Conservation (phyloP, 2,888 invertebrate species). For the Nephrotoma flavescens region DNA sequence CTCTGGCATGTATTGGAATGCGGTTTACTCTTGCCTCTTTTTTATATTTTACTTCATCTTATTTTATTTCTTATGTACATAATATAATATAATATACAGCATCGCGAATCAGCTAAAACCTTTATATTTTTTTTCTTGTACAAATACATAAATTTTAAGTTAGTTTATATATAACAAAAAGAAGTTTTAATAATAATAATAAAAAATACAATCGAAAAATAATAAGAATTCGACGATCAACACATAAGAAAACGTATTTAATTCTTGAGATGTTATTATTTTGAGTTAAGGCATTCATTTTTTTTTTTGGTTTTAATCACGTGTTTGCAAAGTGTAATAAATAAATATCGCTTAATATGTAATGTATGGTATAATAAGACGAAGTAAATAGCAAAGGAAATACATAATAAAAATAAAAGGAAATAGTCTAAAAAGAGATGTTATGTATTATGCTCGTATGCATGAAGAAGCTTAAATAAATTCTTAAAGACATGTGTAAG, state of each 20-base stretch:
- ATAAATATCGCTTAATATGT: neutral
- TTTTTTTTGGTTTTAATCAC: neutral
- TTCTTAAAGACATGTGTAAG: neutral
- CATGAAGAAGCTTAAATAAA: neutral
- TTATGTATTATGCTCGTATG: neutral
- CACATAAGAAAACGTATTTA: neutral
- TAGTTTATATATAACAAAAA: neutral
- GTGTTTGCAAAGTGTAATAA: neutral
- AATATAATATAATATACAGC: neutral
- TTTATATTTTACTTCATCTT: neutral
- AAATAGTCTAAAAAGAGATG: neutral
- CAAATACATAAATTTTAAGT: neutral
- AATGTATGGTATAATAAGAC: neutral
- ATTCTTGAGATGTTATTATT: neutral
- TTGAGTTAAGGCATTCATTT: neutral
- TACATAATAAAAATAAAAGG: neutral
- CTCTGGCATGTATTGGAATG: conserved; percentile 1
- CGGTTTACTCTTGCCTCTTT: conserved; percentile 2
- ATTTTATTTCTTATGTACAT: neutral
- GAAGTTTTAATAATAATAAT: neutral
- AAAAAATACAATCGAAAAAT: neutral
- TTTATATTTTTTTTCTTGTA: neutral
- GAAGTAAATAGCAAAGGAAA: neutral
- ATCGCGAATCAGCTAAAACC: conserved; percentile 1
- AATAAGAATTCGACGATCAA: neutral